Conservation (phyloP, 2,113 vertebrate genomes). For the Asarcornis scutulata region DNA sequence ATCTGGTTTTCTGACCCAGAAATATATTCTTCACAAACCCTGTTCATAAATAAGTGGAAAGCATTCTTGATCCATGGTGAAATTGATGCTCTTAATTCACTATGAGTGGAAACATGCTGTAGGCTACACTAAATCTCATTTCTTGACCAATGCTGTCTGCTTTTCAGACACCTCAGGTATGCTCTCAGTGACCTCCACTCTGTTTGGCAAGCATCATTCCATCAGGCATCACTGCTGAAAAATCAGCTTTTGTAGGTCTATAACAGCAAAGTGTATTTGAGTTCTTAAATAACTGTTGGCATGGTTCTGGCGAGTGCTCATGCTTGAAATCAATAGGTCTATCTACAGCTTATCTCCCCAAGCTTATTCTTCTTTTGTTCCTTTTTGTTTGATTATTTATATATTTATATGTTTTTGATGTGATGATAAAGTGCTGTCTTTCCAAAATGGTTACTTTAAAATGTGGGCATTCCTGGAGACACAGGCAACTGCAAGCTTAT, state of each 20-base stretch:
- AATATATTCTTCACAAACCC: neutral
- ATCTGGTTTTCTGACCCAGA: neutral
- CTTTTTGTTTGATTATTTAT: neutral
- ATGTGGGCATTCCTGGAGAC: neutral
- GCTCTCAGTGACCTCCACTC: neutral
- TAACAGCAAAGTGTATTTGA: neutral
- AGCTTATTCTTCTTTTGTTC: neutral
- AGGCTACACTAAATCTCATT: neutral
- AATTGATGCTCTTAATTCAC: neutral
- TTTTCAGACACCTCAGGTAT: neutral
- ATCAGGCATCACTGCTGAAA: neutral
- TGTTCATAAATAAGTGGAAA: neutral
- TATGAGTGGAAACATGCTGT: neutral
- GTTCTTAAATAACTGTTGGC: neutral
- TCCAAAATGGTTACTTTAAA: neutral
- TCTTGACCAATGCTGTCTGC: neutral
- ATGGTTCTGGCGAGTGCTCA: neutral
- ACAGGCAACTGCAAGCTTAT: neutral
- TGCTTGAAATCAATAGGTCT: neutral
- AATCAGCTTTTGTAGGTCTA: neutral
- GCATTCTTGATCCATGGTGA: neutral
- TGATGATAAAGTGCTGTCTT: neutral
- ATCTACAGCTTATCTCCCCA: neutral
- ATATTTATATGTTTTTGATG: neutral
- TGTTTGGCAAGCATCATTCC: neutral